Percentiles rank a stretch among this genome's conserved stretches.
Conservation (phyloP, 2,888 invertebrate genomes). For the Microctonus brassicae region DNA sequence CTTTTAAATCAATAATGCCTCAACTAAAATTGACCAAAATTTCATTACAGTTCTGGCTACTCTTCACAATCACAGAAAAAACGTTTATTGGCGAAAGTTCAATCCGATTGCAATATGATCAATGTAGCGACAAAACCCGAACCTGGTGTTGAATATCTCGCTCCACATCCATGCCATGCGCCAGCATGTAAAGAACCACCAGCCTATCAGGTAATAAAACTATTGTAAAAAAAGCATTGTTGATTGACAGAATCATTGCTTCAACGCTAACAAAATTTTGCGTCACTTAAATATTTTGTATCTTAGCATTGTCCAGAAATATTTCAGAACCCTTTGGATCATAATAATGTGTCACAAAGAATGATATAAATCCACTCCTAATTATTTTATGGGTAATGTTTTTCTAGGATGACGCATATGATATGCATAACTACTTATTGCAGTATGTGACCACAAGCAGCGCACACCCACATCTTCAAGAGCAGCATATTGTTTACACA, state of each 20-base stretch:
- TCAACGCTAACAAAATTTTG: not conserved
- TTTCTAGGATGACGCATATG: conserved; percentile 67
- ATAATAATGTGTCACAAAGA: not conserved
- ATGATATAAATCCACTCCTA: conserved; percentile 16
- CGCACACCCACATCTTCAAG: conserved; percentile 69
- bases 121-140: conserved; percentile 76
- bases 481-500: conserved; percentile 71
- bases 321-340: conserved; percentile 16
- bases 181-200: conserved; percentile 72
- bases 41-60: conserved; percentile 63
- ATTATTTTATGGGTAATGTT: conserved; percentile 50
- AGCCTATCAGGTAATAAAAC: conserved; percentile 64
- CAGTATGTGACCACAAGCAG: conserved; percentile 70
- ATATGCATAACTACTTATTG: conserved; percentile 68
- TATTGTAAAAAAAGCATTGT: not conserved
- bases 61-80: conserved; percentile 89
- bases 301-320: not conserved
- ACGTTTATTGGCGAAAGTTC: conserved; percentile 87
- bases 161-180: conserved; percentile 69
- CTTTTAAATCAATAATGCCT: not conserved
- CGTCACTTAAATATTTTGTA: too few relatives aligned
- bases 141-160: conserved; percentile 71
- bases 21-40: not conserved
- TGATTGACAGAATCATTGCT: too few relatives aligned
- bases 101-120: conserved; percentile 79